Percentiles rank a stretch among this genome's conserved stretches.
These are phyloP conservation scores for Drosophila pegasa DNA, from an alignment of 2,888 invertebrate genomes.

Conservation along the genomic window DNA sequence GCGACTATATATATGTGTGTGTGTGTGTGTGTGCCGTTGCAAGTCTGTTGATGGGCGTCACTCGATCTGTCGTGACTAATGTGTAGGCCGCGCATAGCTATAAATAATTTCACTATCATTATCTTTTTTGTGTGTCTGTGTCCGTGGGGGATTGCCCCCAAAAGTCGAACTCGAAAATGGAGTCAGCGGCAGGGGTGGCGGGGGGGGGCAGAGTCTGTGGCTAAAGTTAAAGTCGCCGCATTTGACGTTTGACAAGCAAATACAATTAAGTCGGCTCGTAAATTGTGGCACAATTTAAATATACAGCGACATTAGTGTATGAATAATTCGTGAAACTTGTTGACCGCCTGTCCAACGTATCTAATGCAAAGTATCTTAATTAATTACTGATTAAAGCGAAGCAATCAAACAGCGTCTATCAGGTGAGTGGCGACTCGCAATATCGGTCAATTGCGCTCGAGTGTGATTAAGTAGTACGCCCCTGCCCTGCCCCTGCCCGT, in stretches of 20 bases:
- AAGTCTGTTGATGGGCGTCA: constrained; percentile 23
- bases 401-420: constrained; percentile 48
- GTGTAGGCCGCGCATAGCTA: constrained; percentile 58
- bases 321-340: constrained; percentile 37
- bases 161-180: constrained; percentile 18
- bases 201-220: background rate
- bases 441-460: constrained; percentile 76
- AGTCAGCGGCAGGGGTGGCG: background rate
- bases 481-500: background rate
- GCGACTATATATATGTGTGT: background rate
- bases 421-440: constrained; percentile 56
- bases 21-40: constrained; percentile 1
- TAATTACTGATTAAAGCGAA: constrained; percentile 68
- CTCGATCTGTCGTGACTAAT: constrained; percentile 51
- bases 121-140: constrained; percentile 31
- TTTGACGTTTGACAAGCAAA: constrained; percentile 75
- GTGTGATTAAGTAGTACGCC: constrained; percentile 63
- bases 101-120: constrained; percentile 65
- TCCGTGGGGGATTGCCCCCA: constrained; percentile 52
- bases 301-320: background rate
- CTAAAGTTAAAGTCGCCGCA: constrained; percentile 9
- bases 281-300: constrained; percentile 62
- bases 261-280: constrained; percentile 73
- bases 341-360: constrained; percentile 60
- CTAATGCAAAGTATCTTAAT: constrained; percentile 76